Evolutionary conservation across 2,888 invertebrate genomes (phyloP).

Genomic region (Tineola bisselliella): DNA sequence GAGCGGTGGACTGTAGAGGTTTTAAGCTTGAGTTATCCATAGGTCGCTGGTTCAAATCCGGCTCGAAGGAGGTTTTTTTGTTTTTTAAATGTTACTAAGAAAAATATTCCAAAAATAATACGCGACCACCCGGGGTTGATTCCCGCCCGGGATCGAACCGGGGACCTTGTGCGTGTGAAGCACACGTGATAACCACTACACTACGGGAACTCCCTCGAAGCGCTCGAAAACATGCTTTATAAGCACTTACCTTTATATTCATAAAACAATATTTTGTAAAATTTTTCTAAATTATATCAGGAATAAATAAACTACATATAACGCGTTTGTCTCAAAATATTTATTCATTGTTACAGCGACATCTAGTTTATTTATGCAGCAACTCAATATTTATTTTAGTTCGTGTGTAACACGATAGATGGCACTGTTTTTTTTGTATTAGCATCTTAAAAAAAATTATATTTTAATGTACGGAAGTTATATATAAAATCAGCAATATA

Average conservation of each 20-base stretch:
- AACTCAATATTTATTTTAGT: not conserved
- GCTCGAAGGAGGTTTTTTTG: conserved; percentile 52
- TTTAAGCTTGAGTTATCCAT: conserved; percentile 46
- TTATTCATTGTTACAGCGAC: not conserved
- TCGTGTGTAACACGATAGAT: conserved; percentile 15
- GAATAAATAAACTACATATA: too few species aligned
- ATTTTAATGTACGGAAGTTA: too few species aligned
- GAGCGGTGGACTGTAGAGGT: conserved; percentile 68
- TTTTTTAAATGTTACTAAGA: not conserved
- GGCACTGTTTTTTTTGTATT: conserved; percentile 24
- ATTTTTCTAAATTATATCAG: too few species aligned
- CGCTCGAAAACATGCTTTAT: not conserved
- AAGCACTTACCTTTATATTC: too few species aligned
- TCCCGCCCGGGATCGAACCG: conserved; percentile 78
- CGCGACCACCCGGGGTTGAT: too few species aligned
- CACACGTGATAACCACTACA: conserved; percentile 84
- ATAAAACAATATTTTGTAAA: too few species aligned
- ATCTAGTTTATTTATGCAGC: not conserved
- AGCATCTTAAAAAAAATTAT: too few species aligned
- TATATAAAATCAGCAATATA: too few species aligned
- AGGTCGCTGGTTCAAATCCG: conserved; percentile 71
- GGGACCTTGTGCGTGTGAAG: conserved; percentile 82
- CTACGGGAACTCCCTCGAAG: conserved; percentile 68
- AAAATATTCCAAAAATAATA: not conserved
- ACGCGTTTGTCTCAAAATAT: not conserved